Evolutionary conservation across 1,140 invertebrate species (phyloP).

Genomic region (Leptoteleia sp.): DNA sequence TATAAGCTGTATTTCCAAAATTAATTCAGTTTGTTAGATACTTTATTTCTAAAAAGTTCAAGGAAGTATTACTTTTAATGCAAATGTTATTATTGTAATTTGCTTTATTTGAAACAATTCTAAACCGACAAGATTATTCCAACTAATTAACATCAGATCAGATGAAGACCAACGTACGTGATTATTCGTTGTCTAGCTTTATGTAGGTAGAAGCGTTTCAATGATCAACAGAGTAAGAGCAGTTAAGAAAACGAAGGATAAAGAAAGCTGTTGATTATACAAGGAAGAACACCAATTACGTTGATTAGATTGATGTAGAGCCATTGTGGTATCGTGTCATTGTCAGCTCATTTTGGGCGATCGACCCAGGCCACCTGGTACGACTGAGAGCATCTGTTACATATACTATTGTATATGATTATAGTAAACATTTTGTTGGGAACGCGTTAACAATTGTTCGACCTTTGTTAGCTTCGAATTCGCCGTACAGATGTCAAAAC

Average conservation of each 20-base stretch:
- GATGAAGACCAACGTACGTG: slow-evolving; percentile 45
- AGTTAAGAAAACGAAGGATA: slow-evolving; percentile 13
- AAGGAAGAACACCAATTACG: slow-evolving; percentile 82
- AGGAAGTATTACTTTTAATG: too few relatives aligned
- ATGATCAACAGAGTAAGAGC: slow-evolving; percentile 73
- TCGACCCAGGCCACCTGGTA: slow-evolving; percentile 64
- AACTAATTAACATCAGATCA: slow-evolving; percentile 52
- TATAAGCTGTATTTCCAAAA: too few relatives aligned
- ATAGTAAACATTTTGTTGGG: slow-evolving; percentile 73
- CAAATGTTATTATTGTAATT: too few relatives aligned
- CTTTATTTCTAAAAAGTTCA: too few relatives aligned
- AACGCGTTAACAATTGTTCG: slow-evolving; percentile 74
- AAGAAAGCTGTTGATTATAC: slow-evolving; percentile 75
- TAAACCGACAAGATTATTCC: too few relatives aligned
- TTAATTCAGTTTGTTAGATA: too few relatives aligned
- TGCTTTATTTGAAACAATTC: too few relatives aligned
- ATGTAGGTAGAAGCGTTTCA: slow-evolving; percentile 78
- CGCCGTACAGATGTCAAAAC: slow-evolving; percentile 56
- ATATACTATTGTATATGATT: slow-evolving; percentile 81
- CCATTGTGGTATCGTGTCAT: slow-evolving; percentile 65
- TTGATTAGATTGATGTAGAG: slow-evolving; percentile 78
- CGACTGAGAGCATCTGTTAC: slow-evolving; percentile 79
- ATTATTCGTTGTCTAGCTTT: slow-evolving; percentile 77
- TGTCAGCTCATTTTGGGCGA: too few relatives aligned
- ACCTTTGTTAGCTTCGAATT: slow-evolving; percentile 73